Evolutionary conservation across 2,888 invertebrate species (phyloP).

Genomic region (Microctonus aethiopoides): DNA sequence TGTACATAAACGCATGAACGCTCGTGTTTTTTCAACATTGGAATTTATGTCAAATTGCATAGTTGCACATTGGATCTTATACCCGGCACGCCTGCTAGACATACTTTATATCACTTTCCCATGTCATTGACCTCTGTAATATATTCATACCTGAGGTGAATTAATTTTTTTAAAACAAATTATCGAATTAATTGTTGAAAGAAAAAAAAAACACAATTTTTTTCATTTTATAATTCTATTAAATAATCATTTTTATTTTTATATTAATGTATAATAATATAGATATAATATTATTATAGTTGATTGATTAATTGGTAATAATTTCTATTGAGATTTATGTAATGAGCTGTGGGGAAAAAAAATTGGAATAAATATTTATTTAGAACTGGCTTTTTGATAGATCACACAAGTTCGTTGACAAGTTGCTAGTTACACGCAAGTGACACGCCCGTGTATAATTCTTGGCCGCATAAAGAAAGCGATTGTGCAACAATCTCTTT

Average conservation of each 20-base stretch:
- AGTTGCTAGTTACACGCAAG: slow-evolving; percentile 4
- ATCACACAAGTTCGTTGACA: not conserved
- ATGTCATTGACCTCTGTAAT: slow-evolving; percentile 12
- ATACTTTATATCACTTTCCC: slow-evolving; percentile 9
- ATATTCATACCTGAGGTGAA: not conserved
- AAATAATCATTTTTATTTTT: no score
- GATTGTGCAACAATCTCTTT: slow-evolving; percentile 18
- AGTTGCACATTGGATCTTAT: not conserved
- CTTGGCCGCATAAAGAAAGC: slow-evolving; percentile 25
- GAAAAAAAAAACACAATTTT: no score
- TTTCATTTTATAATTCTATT: no score
- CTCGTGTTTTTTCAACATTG: not conserved
- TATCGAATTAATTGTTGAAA: no score
- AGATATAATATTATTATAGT: no score
- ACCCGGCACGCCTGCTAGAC: slow-evolving; percentile 2
- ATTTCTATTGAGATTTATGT: no score
- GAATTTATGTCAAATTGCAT: slow-evolving; percentile 20
- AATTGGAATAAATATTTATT: not conserved
- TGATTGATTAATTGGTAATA: no score
- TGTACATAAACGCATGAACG: not conserved
- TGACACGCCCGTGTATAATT: slow-evolving; percentile 18
- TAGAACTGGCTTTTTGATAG: not conserved
- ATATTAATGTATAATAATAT: no score
- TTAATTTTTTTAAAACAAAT: no score
- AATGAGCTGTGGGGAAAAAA: not conserved